Percentiles rank a stretch among this genome's conserved stretches.
Evolutionary conservation across 2,888 invertebrate species (phyloP).

Genomic region (Junonia oenone): DNA sequence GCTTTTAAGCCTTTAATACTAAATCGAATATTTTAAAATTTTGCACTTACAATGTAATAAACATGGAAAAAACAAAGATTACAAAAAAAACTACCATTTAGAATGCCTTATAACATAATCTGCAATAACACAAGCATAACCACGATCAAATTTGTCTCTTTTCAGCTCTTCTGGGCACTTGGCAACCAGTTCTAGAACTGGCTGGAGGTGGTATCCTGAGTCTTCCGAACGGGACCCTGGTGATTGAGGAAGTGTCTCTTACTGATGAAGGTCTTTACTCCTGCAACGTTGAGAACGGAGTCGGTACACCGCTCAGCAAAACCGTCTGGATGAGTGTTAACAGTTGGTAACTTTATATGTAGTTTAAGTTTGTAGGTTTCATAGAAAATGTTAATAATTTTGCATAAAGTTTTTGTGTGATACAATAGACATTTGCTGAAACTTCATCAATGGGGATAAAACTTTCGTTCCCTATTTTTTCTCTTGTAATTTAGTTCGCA

Average conservation of each 20-base stretch:
- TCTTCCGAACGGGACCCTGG: constrained; percentile 66
- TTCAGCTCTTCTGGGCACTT: constrained; percentile 64
- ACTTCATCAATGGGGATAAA: too few species aligned
- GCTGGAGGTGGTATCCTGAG: constrained; percentile 72
- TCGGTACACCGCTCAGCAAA: constrained; percentile 70
- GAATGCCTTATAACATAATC: too few species aligned
- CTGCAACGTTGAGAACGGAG: constrained; percentile 74
- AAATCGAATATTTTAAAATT: too few species aligned
- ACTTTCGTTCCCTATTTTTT: too few species aligned
- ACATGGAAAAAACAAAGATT: too few species aligned
- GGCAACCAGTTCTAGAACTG: constrained; percentile 71
- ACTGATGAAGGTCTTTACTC: constrained; percentile 71
- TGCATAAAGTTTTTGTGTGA: too few species aligned
- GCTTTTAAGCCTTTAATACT: too few species aligned
- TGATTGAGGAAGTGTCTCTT: constrained; percentile 68
- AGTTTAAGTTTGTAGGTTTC: not conserved
- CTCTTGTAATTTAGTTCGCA: too few species aligned
- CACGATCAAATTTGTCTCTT: not conserved
- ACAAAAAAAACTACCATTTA: too few species aligned
- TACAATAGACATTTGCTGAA: too few species aligned
- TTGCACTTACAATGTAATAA: too few species aligned
- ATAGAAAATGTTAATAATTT: not conserved
- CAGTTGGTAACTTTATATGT: constrained; percentile 46
- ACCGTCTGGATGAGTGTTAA: constrained; percentile 75
- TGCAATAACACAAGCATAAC: too few species aligned